Base-by-base conservation (phyloP, 1,140 invertebrate genomes). In the Formica selysi region DNA sequence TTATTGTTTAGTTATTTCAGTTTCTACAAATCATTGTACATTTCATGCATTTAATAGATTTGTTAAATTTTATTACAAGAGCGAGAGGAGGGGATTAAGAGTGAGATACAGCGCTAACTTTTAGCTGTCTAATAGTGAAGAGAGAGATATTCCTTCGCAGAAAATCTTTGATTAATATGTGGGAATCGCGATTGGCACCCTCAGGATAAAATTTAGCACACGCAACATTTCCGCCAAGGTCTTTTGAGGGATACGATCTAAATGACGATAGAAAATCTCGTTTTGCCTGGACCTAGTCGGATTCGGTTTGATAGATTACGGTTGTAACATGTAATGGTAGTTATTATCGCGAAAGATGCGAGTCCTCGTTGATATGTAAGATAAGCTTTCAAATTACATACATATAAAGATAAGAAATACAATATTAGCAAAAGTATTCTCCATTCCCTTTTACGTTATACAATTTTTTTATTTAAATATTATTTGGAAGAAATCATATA, bases 121-220 rank as follows among this genome's bases (percentile, higher is more conserved):
- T 11, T 13, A 26, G 3, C 13, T 32, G 10, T 36, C 68, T n/a
- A n/a, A 74, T 70, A 44, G 3, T 0, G 22, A 54, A 3, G 32
- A 62, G 44, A 48, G 64, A 6, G 22, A 61, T 83, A 83, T 74
- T 64, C n/a, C 36, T 38, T 16, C 3, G 22, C 26, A 51, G 22
- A 41, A 78, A 68, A 79, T 5, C 48, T 22, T n/a, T 86, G 87
- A 88, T 89, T 88, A 80, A 89, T 83, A 84, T 36, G 26, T 83
- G 62, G 54, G 54, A 80, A 86, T 38, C 61, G 36, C 65, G 61
- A 81, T 87, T 79, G 73, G 51, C 73, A 65, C 76, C n/a, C 61
- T 38, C 57, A 5, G 29, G 44, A 74, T 44, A 5, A 38, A 36
- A 70, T 62, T 41, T 38, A 32, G 3, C 6, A 54, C 38, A 13